phyloP scores from a whole-genome alignment of 2,113 vertebrate species.

The Ochotona princeps region DNA sequence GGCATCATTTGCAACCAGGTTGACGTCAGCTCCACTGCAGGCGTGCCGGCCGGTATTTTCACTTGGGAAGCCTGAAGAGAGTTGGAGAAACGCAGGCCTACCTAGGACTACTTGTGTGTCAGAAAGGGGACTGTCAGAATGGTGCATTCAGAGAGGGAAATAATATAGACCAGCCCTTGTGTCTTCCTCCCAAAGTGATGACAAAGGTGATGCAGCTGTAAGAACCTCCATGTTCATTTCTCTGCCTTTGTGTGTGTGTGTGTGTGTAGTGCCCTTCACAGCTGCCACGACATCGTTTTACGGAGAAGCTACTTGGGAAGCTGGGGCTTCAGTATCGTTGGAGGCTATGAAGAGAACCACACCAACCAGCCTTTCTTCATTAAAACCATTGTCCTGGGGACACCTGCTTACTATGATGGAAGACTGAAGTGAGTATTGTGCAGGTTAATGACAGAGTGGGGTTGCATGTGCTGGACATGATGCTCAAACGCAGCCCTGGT shows the following conservation, averaged over 20 bases:
- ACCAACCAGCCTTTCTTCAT: constrained; percentile 99
- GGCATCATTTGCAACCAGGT: background rate
- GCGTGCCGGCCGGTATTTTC: background rate
- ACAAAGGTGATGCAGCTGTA: background rate
- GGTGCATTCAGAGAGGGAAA: background rate
- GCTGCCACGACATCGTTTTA: constrained; percentile 96
- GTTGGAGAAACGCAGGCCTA: background rate
- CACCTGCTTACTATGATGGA: constrained; percentile 97
- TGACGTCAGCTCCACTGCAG: background rate
- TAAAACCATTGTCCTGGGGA: constrained; percentile 98
- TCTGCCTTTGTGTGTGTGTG: constrained; percentile 52
- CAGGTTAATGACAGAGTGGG: background rate
- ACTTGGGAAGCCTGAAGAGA: background rate
- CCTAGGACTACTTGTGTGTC: background rate
- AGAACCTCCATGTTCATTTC: background rate
- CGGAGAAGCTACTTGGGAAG: constrained; percentile 95
- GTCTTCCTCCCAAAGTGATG: background rate
- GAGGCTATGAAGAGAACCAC: constrained; percentile 97
- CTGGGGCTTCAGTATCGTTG: constrained; percentile 99
- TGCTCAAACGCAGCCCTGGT: background rate
- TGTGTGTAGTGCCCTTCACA: constrained; percentile 92
- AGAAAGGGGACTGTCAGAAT: background rate
- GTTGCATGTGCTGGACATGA: background rate
- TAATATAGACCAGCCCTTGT: background rate
- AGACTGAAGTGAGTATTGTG: constrained; percentile 94